Evolutionary conservation across 2,113 vertebrate genomes (phyloP).

Genomic region (Bufo gargarizans): DNA sequence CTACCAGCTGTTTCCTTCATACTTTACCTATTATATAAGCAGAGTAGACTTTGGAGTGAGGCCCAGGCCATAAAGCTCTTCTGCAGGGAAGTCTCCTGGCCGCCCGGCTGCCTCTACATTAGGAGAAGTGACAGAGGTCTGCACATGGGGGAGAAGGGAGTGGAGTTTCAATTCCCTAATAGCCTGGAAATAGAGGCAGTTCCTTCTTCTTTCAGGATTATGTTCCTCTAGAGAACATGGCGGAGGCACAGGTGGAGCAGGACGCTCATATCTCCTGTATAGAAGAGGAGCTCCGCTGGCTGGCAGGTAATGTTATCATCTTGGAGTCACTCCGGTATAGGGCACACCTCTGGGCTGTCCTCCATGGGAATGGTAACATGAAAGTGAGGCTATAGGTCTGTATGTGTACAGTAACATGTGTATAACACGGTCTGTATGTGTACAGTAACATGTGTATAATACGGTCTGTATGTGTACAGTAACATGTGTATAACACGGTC

Average conservation of each 20-base stretch:
- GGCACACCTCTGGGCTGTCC: not conserved
- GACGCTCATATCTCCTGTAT: not conserved
- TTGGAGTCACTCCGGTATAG: not conserved
- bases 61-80: not conserved
- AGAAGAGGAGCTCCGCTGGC: not conserved
- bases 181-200: not conserved
- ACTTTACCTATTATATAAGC: not conserved
- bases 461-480: no score
- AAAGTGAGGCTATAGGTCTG: not conserved
- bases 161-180: slow-evolving; percentile 19
- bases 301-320: not conserved
- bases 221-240: not conserved
- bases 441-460: no score
- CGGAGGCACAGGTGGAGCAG: not conserved
- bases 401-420: not conserved
- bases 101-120: not conserved
- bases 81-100: not conserved
- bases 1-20: not conserved
- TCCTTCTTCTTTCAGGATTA: not conserved
- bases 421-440: not conserved
- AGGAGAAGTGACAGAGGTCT: slow-evolving; percentile 9
- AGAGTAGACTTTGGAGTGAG: not conserved
- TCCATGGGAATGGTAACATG: not conserved
- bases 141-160: not conserved
- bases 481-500: no score